A percentile compares a stretch with the other conserved stretches of the same genome.
phyloP scores from a whole-genome alignment of 2,113 vertebrate genomes.

The Tonatia bakeri region DNA sequence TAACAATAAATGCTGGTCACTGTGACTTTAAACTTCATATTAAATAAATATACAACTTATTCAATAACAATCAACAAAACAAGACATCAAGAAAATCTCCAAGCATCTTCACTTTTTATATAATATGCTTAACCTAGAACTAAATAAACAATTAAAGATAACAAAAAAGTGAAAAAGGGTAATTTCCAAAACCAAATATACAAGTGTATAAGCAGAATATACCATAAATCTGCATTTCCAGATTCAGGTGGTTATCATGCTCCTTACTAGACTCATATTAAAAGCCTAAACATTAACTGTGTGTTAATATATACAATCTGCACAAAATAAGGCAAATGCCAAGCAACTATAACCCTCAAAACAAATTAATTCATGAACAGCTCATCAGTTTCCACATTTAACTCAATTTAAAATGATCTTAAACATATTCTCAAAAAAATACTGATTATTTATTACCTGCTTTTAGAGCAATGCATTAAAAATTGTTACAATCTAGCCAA shows the following conservation, averaged over 20 bases:
- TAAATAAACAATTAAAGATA: constrained; percentile 14
- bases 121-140: not conserved
- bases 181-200: constrained; percentile 22
- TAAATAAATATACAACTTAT: not conserved
- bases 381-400: not conserved
- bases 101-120: constrained; percentile 16
- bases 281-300: not conserved
- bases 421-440: constrained; percentile 33
- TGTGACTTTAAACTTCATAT: not conserved
- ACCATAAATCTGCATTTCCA: not conserved
- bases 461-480: not conserved
- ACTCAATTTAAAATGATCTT: constrained; percentile 23
- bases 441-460: not conserved
- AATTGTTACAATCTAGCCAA: constrained; percentile 1
- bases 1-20: not conserved
- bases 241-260: not conserved
- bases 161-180: not conserved
- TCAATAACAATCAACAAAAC: not conserved
- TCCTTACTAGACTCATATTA: not conserved
- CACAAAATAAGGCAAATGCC: constrained; percentile 7
- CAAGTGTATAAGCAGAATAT: not conserved
- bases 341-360: constrained; percentile 20
- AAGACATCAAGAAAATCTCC: not conserved
- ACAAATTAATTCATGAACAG: constrained; percentile 6
- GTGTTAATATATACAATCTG: not conserved